Base-by-base conservation (phyloP, 2,888 invertebrate species). In the Dione juno region DNA sequence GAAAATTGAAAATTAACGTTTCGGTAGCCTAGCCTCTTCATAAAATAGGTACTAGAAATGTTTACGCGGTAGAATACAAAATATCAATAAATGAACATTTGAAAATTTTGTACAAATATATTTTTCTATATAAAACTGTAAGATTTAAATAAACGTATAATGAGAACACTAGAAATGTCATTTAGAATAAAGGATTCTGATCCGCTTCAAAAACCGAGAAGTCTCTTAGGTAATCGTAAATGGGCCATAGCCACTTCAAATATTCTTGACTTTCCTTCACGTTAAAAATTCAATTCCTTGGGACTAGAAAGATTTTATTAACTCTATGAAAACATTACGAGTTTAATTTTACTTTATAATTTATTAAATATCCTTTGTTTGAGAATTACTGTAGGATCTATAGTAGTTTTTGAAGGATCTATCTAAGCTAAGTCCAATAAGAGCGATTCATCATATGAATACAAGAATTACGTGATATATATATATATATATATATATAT, bases 181-280 rank as follows among this genome's bases (percentile, higher is more conserved):
- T 59, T 67, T 59, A 59, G 43, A 13, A 40, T 40, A 52, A 64
- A 50, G 9, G 28, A 45, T 50, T 28, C 63, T 64, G 64, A 64
- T 50, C 50, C 64, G 50, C 64, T 64, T 50, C 13, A 64, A 50
- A 50, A 59, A 52, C 50, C 41, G 52, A 67, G 59, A 67, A 61
- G 43, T 67, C 59, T 67, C 67, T 61, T 61, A 61, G 61, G 67
- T 61, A 67, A 67, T 67, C 67, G 61, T 61, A 35, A 48, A 67
- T 58, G 58, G 61, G 61, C 67, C 59, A 61, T 52, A 61, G 67
- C 37, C 28, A 16, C 35, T 61, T 67, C 28, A 67, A 67, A 67
- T 64, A 40, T 61, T 67, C 67, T 53, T 50, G 61, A 52, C 35
- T 50, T 61, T 67, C 41, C 43, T 66, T 67, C 35, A 41, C 35